phyloP scores from a whole-genome alignment of 1,140 invertebrate species.

The Eriocheir sinensis region DNA sequence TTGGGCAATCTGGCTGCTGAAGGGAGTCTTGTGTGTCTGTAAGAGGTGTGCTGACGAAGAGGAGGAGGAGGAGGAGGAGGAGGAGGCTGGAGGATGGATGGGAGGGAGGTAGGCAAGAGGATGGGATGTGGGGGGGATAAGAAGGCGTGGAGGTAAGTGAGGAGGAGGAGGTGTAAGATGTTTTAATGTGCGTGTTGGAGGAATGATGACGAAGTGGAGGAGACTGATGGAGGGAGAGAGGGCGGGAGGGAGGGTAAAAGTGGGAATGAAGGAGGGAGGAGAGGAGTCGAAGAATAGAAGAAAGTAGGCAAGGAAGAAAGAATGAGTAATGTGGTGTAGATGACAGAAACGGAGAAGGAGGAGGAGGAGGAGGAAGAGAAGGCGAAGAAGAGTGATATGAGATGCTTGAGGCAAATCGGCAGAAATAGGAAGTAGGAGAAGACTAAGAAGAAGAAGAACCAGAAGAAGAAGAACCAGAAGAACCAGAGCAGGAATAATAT shows the following conservation, averaged over 20 bases:
- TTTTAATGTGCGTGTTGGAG: neutral
- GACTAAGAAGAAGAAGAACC: neutral
- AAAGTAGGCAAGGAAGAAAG: neutral
- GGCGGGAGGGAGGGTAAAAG: neutral
- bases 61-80: neutral
- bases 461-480: neutral
- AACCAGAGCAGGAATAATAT: neutral
- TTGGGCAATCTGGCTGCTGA: conserved; percentile 70
- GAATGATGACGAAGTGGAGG: conserved; percentile 6
- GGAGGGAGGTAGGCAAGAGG: neutral
- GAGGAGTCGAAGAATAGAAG: neutral
- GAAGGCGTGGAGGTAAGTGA: neutral
- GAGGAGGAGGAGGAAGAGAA: neutral
- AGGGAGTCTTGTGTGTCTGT: conserved; percentile 58
- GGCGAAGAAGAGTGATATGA: neutral
- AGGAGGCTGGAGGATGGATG: neutral
- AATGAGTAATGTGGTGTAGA: neutral
- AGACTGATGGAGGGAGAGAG: neutral
- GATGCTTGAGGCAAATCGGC: neutral
- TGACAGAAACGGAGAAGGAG: neutral
- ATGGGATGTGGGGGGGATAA: neutral
- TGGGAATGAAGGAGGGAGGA: neutral
- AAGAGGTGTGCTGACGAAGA: neutral
- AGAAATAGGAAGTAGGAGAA: neutral
- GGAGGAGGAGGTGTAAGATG: neutral